Percentiles rank a stretch among this genome's conserved stretches.
Conservation (phyloP, 2,888 invertebrate genomes). For the Amorpha juglandis region DNA sequence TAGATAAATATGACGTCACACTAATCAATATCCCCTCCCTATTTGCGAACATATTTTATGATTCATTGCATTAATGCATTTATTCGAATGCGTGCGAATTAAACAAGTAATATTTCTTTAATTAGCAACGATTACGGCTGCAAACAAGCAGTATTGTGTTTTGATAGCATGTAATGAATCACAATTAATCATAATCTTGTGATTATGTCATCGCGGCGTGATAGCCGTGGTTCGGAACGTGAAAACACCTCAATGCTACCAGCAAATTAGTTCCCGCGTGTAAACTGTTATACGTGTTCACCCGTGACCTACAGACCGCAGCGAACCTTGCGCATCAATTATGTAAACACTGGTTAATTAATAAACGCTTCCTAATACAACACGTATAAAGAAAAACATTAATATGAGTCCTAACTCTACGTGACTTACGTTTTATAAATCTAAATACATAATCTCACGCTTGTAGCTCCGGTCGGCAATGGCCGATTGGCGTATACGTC, state of each 20-base stretch:
- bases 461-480: no score
- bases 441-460: no score
- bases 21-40: no score
- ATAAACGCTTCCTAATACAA: conserved; percentile 44
- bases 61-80: no score
- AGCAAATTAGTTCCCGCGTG: conserved; percentile 62
- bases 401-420: neutral
- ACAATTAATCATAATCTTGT: conserved; percentile 51
- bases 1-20: no score
- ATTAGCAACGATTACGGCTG: conserved; percentile 30
- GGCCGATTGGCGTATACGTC: no score
- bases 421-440: neutral
- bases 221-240: conserved; percentile 40
- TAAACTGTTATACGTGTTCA: conserved; percentile 51
- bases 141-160: neutral
- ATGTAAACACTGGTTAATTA: conserved; percentile 48
- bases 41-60: no score
- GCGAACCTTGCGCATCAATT: conserved; percentile 58
- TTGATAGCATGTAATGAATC: conserved; percentile 38
- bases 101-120: neutral
- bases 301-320: conserved; percentile 63
- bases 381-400: neutral
- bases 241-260: conserved; percentile 48
- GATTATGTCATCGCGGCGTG: conserved; percentile 55
- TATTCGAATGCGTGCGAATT: no score